phyloP scores from a whole-genome alignment of 2,888 invertebrate species.

The Hoplodrina ambigua region DNA sequence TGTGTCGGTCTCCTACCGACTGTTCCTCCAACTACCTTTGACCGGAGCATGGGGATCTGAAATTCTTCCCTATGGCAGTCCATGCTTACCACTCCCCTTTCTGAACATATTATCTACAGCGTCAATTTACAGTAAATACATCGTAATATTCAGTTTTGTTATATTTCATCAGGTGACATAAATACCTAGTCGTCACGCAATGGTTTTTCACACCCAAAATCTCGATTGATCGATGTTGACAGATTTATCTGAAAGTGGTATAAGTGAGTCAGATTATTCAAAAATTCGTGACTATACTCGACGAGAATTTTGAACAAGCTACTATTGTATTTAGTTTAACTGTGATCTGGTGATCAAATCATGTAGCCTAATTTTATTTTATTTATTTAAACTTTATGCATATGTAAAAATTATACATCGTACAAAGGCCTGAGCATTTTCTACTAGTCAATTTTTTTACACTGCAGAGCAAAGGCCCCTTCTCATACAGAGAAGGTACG shows the following conservation, averaged over 20 bases:
- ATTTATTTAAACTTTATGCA: too few species aligned
- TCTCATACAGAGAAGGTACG: too few species aligned
- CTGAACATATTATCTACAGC: neutral
- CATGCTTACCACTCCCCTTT: too few species aligned
- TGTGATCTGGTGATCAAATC: neutral
- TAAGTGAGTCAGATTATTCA: conserved; percentile 11
- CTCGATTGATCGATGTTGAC: conserved; percentile 44
- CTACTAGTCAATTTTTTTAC: too few species aligned
- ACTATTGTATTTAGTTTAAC: neutral
- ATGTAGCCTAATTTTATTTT: neutral
- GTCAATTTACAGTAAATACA: neutral
- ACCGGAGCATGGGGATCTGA: too few species aligned
- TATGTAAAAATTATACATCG: too few species aligned
- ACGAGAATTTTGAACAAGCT: neutral
- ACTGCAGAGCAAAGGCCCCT: too few species aligned
- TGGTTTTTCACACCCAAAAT: conserved; percentile 30
- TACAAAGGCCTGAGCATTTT: too few species aligned
- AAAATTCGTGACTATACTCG: neutral
- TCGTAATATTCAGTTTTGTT: neutral
- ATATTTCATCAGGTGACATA: conserved; percentile 22
- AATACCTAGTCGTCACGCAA: conserved; percentile 9
- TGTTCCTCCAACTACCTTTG: too few species aligned
- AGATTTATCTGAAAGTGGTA: conserved; percentile 26
- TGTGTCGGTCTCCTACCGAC: too few species aligned
- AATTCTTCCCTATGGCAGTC: too few species aligned